phyloP scores from a whole-genome alignment of 2,797 vertebrate genomes.

The Karalla daura region DNA sequence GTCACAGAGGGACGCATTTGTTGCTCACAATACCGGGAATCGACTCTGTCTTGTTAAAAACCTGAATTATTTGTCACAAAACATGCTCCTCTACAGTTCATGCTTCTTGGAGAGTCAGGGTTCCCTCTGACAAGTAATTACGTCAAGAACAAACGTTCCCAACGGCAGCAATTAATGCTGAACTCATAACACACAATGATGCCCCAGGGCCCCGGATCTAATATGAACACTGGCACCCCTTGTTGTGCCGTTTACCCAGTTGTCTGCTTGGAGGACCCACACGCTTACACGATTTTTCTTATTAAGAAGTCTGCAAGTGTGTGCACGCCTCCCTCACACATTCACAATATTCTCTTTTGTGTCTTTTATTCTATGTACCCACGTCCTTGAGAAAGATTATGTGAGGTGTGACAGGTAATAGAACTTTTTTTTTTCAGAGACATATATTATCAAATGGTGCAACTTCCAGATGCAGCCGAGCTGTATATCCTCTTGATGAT shows the following conservation, averaged over 20 bases:
- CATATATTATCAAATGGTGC: conserved; percentile 39
- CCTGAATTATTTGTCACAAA: conserved; percentile 70
- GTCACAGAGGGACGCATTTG: conserved; percentile 27
- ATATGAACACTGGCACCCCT: conserved; percentile 64
- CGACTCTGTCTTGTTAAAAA: conserved; percentile 67
- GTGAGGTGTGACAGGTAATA: conserved; percentile 52
- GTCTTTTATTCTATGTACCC: conserved; percentile 25
- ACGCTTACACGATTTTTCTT: conserved; percentile 64
- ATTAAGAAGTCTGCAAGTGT: conserved; percentile 40
- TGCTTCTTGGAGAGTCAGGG: conserved; percentile 60
- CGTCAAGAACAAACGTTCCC: conserved; percentile 80
- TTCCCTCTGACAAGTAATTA: conserved; percentile 76
- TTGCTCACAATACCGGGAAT: conserved; percentile 40
- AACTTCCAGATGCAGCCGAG: conserved; percentile 40
- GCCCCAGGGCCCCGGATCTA: conserved; percentile 62
- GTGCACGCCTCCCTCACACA: conserved; percentile 22
- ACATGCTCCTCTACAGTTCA: conserved; percentile 46
- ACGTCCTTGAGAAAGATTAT: conserved; percentile 41
- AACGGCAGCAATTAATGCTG: conserved; percentile 83
- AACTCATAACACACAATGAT: conserved; percentile 78
- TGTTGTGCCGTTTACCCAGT: conserved; percentile 73
- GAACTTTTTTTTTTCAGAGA: conserved; percentile 45
- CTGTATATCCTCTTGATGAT: conserved; percentile 64
- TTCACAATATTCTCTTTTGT: conserved; percentile 26
- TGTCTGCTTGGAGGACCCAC: conserved; percentile 72